Base-by-base conservation (phyloP, 2,888 invertebrate species). In the Linnaemya vulpina region DNA sequence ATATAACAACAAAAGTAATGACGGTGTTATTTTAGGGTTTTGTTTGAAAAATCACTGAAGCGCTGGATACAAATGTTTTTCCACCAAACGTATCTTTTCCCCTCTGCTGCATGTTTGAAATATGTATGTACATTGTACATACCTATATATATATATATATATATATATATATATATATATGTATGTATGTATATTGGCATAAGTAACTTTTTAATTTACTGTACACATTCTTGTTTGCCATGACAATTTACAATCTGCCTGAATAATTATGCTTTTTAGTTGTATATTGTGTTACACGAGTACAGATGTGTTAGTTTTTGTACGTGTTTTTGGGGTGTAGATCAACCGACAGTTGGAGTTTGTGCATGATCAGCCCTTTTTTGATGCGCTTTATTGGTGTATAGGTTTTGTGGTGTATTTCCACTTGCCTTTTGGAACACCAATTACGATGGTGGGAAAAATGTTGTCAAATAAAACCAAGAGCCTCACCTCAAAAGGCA, bases 321-420 rank as follows among this genome's bases (percentile, higher is more conserved):
- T 51, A 53, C 30, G 8, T 74, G 55, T 68, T 67, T 74, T 75
- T 82, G 58, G 71, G 85, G 85, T 85, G 84, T 84, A 70, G 68
- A 30, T 30, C 3, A 30, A 68, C 77, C 77, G 62, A 35, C 68
- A 55, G 46, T 76, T 76, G n/a, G 25, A 40, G 22, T 71, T 58
- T 77, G 73, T 71, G 75, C 75, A 82, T 75, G 70, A 71, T 78
- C 82, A 35, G 74, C 71, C 84, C 82, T 85, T 75, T 82, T 81
- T 71, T 76, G 43, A 63, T 81, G 77, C 77, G 77, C 63, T 74
- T 78, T 63, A 17, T 30, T 43, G 13, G 60, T 46, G 51, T 17
- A 55, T 22, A 17, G 46, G 38, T 0, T 43, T 67, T 76, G 53
- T 62, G 13, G 20, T 58, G 35, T 53, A 22, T 53, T 68, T 70